Base-by-base conservation (phyloP, 2,888 invertebrate species). In the Ormyrus pomaceus region DNA sequence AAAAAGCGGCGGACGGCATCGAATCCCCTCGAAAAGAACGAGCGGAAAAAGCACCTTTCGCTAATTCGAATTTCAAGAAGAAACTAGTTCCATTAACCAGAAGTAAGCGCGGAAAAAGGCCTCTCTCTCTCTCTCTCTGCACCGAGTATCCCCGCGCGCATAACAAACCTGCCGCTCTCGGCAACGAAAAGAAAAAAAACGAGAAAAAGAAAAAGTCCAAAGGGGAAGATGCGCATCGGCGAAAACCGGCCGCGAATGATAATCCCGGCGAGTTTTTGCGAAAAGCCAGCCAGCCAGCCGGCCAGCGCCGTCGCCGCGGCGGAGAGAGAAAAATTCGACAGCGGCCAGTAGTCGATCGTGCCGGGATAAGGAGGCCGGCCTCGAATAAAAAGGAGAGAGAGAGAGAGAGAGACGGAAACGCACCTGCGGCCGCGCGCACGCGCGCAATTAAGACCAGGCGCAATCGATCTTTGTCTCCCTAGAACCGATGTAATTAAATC, bases 401-500 rank as follows among this genome's bases (percentile, higher is more conserved):
- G n/a, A 75, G 66, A 19, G 61, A 61, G 34, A 34, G 34, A 34
- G 34, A 34, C 34, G 34, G 34, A 34, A 34, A 34, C 65, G 68
- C 76, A 78, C 73, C 82, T 82, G 80, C 66, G 69, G 58, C 71
- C 78, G 7, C 19, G 64, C 61, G 73, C 34, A 34, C 34, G 45
- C 59, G 76, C 80, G 87, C 87, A 88, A 89, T 89, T 89, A 88
- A 89, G 86, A 86, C 85, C 86, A 46, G 84, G 84, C 82, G 86
- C 84, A 86, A 82, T 86, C 87, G 88, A 89, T 89, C 88, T 88
- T 87, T 87, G 88, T 89, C 88, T 87, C 87, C 65, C 34, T 87
- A 88, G 87, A 87, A 89, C 87, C 87, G 86, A 85, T 86, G 87
- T 88, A 89, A 89, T 89, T 89, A 89, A 90, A 89, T 89, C 87